Evolutionary conservation across 2,113 vertebrate genomes (phyloP).

Genomic region (Butorides virescens): DNA sequence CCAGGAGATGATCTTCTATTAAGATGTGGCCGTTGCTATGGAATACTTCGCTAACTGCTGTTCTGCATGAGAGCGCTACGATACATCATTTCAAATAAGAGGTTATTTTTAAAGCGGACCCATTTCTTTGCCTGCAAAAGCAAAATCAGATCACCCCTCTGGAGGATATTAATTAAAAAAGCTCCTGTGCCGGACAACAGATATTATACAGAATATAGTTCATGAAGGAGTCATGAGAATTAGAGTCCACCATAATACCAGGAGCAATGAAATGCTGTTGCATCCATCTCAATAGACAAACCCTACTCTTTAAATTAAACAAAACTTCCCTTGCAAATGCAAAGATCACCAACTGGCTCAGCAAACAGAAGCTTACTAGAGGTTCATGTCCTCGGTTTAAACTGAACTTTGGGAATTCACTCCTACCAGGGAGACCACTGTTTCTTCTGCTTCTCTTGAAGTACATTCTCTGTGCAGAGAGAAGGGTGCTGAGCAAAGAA

Average conservation of each 20-base stretch:
- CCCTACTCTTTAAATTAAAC: not conserved
- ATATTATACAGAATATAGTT: not conserved
- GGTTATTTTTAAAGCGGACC: conserved; percentile 49
- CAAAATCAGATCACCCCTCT: conserved; percentile 58
- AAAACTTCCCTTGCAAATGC: not conserved
- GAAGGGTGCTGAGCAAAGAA: not conserved
- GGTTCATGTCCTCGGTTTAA: not conserved
- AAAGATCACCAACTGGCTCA: not conserved
- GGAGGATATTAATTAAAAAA: conserved; percentile 27
- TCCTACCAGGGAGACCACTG: not conserved
- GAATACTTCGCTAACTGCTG: conserved; percentile 26
- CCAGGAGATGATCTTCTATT: conserved; percentile 53
- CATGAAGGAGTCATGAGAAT: not conserved
- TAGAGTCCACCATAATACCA: not conserved
- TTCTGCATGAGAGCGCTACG: conserved; percentile 2
- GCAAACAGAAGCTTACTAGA: not conserved
- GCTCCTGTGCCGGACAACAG: conserved; percentile 22
- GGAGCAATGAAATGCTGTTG: not conserved
- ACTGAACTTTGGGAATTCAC: not conserved
- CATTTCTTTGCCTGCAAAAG: conserved; percentile 33
- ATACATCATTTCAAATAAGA: conserved; percentile 30
- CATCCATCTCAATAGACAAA: not conserved
- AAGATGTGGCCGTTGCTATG: conserved; percentile 51
- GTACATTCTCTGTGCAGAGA: not conserved
- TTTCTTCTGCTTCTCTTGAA: not conserved